Percentiles rank a stretch among this genome's conserved stretches.
Conservation (phyloP, 2,113 vertebrate species). For the Trogon melanurus region DNA sequence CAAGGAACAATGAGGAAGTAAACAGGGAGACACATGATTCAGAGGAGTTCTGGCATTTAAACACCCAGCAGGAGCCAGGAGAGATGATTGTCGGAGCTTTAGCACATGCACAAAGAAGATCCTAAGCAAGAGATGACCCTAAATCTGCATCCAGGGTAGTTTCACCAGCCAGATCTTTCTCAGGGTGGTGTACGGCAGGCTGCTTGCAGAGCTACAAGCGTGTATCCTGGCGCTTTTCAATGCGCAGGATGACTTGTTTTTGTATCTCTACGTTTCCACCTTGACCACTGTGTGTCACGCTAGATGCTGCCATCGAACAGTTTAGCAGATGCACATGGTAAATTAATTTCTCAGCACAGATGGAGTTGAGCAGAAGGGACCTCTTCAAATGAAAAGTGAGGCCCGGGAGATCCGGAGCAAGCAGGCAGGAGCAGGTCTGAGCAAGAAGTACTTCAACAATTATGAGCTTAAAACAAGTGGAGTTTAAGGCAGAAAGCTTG, state of each 20-base stretch:
- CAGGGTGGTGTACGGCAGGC: neutral
- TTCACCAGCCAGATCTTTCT: neutral
- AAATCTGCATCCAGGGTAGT: neutral
- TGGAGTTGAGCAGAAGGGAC: neutral
- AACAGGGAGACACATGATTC: neutral
- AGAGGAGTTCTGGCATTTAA: neutral
- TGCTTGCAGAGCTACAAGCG: neutral
- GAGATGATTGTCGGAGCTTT: neutral
- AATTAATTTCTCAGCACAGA: neutral
- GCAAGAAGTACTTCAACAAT: neutral
- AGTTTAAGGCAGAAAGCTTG: neutral
- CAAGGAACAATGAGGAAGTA: neutral
- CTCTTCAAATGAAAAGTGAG: neutral
- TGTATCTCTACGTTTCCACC: neutral
- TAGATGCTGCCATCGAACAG: neutral
- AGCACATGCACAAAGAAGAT: neutral
- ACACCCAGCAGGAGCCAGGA: neutral
- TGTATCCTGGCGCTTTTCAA: rapidly evolving
- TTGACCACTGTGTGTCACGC: neutral
- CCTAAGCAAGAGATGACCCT: neutral
- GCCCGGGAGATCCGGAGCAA: neutral
- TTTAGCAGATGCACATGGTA: neutral
- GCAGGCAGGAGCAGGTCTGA: neutral
- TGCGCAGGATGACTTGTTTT: neutral
- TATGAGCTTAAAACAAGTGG: neutral